Evolutionary conservation across 2,797 vertebrate species (phyloP).

Genomic region (Lepilemur septentrionalis): DNA sequence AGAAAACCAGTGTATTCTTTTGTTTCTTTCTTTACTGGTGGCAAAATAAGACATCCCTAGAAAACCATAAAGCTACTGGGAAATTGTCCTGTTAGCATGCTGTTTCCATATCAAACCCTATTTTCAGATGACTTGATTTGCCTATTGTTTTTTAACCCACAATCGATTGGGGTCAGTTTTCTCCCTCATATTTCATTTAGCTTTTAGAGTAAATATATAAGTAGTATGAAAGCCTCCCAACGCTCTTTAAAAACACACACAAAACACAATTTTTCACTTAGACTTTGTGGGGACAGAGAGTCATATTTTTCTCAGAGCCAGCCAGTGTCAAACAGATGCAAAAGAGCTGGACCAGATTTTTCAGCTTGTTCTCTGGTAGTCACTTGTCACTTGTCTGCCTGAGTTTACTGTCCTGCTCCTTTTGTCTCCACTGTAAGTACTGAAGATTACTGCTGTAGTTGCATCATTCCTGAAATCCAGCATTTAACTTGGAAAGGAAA

Average conservation of each 20-base stretch:
- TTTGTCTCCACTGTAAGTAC: constrained; percentile 52
- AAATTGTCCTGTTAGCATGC: constrained; percentile 69
- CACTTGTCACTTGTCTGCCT: constrained; percentile 43
- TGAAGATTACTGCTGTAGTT: background rate
- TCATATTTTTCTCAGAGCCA: constrained; percentile 47
- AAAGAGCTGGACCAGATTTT: background rate
- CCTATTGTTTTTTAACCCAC: constrained; percentile 41
- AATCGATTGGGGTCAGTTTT: constrained; percentile 35
- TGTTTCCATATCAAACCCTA: constrained; percentile 78
- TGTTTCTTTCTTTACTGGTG: constrained; percentile 38
- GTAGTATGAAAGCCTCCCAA: constrained; percentile 20
- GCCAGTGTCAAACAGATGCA: constrained; percentile 41
- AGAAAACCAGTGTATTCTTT: constrained; percentile 34
- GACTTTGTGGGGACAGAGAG: constrained; percentile 49
- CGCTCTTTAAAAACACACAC: background rate
- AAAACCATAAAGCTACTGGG: constrained; percentile 65
- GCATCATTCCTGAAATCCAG: constrained; percentile 28
- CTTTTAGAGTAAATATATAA: constrained; percentile 46
- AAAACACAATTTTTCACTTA: constrained; percentile 12
- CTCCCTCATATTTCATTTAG: background rate
- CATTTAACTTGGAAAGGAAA: constrained; percentile 24
- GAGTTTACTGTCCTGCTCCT: constrained; percentile 1
- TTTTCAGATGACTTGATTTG: constrained; percentile 73
- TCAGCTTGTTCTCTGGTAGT: background rate
- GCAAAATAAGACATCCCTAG: constrained; percentile 55